Evolutionary conservation across 2,113 vertebrate species (phyloP).

Genomic region (Zosterops lateralis): DNA sequence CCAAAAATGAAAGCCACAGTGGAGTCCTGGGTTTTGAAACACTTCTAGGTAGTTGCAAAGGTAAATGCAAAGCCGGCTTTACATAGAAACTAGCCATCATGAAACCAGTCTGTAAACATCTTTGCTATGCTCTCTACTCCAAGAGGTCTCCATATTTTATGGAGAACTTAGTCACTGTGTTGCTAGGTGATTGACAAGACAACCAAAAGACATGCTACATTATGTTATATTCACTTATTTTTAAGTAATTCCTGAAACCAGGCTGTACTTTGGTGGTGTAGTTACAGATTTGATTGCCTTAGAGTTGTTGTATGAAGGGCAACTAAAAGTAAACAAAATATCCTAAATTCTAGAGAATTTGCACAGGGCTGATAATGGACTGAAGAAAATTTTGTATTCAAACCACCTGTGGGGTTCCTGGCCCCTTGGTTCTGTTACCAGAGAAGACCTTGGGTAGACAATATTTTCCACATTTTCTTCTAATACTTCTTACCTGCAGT

Average conservation of each 20-base stretch:
- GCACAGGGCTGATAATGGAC: not conserved
- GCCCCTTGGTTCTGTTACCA: fast-evolving
- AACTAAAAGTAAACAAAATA: not conserved
- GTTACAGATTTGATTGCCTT: not conserved
- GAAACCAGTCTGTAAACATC: not conserved
- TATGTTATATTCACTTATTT: not conserved
- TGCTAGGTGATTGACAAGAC: not conserved
- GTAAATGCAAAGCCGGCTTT: not conserved
- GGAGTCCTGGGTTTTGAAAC: not conserved
- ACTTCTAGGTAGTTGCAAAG: not conserved
- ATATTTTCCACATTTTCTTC: not conserved
- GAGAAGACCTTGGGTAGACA: not conserved
- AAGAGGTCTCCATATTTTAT: not conserved
- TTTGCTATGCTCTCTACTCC: not conserved
- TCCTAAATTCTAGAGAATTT: not conserved
- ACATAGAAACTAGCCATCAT: not conserved
- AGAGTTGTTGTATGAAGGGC: not conserved
- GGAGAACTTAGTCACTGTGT: not conserved
- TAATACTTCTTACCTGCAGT: not conserved
- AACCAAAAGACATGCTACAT: not conserved
- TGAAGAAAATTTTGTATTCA: not conserved
- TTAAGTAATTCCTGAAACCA: not conserved
- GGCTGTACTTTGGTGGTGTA: not conserved
- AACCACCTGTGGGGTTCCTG: not conserved
- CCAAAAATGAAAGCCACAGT: not conserved